A percentile compares a stretch with the other conserved stretches of the same genome.
phyloP scores from a whole-genome alignment of 2,113 vertebrate species.

The Melospiza melodia region DNA sequence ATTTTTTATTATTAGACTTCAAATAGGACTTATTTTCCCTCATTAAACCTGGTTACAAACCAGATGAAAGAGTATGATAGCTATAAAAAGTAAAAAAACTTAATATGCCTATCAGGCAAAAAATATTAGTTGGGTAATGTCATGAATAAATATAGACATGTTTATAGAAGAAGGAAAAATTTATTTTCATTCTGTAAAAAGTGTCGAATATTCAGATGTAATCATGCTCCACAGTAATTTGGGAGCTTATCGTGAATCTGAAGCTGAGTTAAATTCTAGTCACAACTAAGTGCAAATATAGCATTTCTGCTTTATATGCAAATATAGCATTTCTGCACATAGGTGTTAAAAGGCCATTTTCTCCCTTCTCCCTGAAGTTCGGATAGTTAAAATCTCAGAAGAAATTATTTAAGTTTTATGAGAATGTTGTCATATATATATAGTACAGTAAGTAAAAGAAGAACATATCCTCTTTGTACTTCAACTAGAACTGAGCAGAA shows the following conservation, averaged over 20 bases:
- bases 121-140: neutral
- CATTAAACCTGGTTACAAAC: neutral
- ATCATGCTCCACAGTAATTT: neutral
- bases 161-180: neutral
- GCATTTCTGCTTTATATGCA: neutral
- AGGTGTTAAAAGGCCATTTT: neutral
- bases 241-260: neutral
- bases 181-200: neutral
- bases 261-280: neutral
- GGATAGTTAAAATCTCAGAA: neutral
- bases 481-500: neutral
- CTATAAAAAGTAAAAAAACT: neutral
- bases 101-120: neutral
- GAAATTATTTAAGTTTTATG: neutral
- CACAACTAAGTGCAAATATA: neutral
- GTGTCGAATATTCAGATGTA: neutral
- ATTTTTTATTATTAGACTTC: neutral
- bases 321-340: neutral
- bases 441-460: neutral
- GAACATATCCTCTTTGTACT: neutral
- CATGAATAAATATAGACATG: constrained; percentile 11
- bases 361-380: neutral
- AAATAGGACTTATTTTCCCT: constrained; percentile 12
- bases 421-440: neutral
- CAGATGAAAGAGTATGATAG: neutral